These are phyloP conservation scores for Semicossyphus pulcher DNA, from an alignment of 2,113 vertebrate species.

Conservation along the genomic window DNA sequence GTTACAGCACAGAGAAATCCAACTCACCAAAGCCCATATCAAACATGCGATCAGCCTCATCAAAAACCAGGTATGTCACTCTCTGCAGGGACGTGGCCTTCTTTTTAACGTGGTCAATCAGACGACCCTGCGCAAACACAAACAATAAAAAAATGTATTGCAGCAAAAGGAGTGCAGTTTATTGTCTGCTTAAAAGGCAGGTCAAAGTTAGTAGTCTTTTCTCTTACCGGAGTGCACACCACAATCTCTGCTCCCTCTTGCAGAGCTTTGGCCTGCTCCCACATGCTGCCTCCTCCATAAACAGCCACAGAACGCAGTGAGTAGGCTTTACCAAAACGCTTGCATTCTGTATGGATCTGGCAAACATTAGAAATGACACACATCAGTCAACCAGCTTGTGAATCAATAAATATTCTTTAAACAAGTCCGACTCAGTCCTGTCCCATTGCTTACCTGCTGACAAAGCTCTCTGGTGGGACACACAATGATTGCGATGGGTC, in stretches of 20 bases:
- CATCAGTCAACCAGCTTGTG: background rate
- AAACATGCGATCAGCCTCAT: slow-evolving; percentile 99
- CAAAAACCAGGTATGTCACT: slow-evolving; percentile 97
- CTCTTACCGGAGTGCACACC: slow-evolving; percentile 97
- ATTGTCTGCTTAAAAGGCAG: background rate
- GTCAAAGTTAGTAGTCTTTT: slow-evolving; percentile 14
- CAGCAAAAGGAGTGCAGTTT: background rate
- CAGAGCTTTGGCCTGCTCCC: slow-evolving; percentile 98
- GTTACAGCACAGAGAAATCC: background rate
- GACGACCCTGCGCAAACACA: slow-evolving; percentile 87
- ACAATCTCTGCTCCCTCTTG: slow-evolving; percentile 99
- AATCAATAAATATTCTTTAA: background rate
- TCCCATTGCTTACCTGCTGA: slow-evolving; percentile 88
- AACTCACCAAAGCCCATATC: slow-evolving; percentile 98
- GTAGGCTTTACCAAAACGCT: slow-evolving; percentile 97
- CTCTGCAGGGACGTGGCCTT: slow-evolving; percentile 98
- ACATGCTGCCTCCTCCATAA: slow-evolving; percentile 99
- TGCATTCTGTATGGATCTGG: slow-evolving; percentile 96
- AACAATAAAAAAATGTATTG: background rate
- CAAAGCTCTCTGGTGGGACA: slow-evolving; percentile 98
- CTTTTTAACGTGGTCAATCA: slow-evolving; percentile 99
- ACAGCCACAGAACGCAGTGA: slow-evolving; percentile 96
- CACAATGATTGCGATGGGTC: slow-evolving; percentile 95
- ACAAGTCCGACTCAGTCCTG: background rate
- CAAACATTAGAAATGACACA: slow-evolving; percentile 9